Evolutionary conservation across 2,113 vertebrate species (phyloP).

Genomic region (Oreochromis tanganicae): DNA sequence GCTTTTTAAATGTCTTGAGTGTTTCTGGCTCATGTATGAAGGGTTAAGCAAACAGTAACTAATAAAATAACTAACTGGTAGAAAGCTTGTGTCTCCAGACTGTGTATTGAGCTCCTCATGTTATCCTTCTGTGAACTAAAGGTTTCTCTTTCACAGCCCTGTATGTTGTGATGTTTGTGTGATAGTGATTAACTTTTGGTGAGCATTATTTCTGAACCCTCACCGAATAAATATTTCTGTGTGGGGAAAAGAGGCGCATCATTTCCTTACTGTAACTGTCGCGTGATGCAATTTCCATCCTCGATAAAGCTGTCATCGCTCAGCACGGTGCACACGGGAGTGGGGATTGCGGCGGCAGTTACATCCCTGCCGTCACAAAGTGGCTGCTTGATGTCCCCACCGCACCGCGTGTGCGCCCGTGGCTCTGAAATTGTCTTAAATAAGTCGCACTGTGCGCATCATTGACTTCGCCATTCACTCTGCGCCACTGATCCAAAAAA

Average conservation of each 20-base stretch:
- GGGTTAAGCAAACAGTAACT: not conserved
- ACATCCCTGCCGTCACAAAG: not conserved
- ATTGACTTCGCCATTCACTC: slow-evolving; percentile 19
- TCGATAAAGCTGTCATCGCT: not conserved
- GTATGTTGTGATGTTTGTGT: not conserved
- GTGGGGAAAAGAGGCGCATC: not conserved
- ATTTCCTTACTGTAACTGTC: not conserved
- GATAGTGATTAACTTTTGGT: not conserved
- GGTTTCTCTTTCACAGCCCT: not conserved
- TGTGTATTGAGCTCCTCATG: not conserved
- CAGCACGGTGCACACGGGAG: not conserved
- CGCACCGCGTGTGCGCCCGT: not conserved
- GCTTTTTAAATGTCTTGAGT: not conserved
- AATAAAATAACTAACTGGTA: not conserved
- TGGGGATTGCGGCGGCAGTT: not conserved
- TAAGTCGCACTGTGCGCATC: slow-evolving; percentile 1
- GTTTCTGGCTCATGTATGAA: not conserved
- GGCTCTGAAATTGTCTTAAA: slow-evolving; percentile 19
- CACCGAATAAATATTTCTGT: not conserved
- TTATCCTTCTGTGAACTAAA: not conserved
- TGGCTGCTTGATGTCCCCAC: not conserved
- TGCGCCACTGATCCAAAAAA: slow-evolving; percentile 6
- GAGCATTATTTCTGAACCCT: not conserved
- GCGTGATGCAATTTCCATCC: not conserved
- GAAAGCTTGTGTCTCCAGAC: not conserved